These are phyloP conservation scores for Yponomeuta sedellus DNA, from an alignment of 2,888 invertebrate genomes.

Conservation along the genomic window DNA sequence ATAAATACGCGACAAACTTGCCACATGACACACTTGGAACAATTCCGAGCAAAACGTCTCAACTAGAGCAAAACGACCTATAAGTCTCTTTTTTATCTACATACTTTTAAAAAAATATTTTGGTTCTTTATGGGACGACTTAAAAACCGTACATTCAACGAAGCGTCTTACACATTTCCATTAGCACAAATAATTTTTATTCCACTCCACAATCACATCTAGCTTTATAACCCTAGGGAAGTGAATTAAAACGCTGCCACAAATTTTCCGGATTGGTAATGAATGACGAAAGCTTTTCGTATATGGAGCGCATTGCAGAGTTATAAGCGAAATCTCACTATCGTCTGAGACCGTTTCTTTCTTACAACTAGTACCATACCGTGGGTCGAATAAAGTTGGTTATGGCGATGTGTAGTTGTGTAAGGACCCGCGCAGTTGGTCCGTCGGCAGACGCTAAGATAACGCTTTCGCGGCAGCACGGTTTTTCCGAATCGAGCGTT, in stretches of 20 bases:
- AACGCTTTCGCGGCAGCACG: slow-evolving; percentile 62
- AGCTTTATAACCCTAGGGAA: slow-evolving; percentile 19
- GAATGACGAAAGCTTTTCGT: slow-evolving; percentile 20
- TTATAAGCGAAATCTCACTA: slow-evolving; percentile 30
- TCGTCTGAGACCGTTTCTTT: slow-evolving; percentile 21
- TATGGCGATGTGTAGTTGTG: slow-evolving; percentile 26
- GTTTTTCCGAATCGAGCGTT: slow-evolving; percentile 23
- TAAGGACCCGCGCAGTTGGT: slow-evolving; percentile 39
- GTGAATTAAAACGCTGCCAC: slow-evolving; percentile 19
- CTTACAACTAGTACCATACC: not conserved
- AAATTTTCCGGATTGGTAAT: slow-evolving; percentile 25
- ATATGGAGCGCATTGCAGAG: slow-evolving; percentile 63
- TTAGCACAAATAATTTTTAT: slow-evolving; percentile 37
- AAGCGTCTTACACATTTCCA: slow-evolving; percentile 44
- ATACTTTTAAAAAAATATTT: too few species aligned
- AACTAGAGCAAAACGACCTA: too few species aligned
- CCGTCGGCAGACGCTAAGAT: slow-evolving; percentile 57
- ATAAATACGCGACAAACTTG: too few species aligned
- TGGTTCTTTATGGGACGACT: not conserved
- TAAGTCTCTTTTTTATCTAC: too few species aligned
- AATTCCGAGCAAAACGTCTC: too few species aligned
- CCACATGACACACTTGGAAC: too few species aligned
- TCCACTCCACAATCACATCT: slow-evolving; percentile 17
- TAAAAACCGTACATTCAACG: not conserved
- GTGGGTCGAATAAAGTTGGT: not conserved